Base-by-base conservation (phyloP, 1,140 invertebrate genomes). In the Psilanteris sp. region DNA sequence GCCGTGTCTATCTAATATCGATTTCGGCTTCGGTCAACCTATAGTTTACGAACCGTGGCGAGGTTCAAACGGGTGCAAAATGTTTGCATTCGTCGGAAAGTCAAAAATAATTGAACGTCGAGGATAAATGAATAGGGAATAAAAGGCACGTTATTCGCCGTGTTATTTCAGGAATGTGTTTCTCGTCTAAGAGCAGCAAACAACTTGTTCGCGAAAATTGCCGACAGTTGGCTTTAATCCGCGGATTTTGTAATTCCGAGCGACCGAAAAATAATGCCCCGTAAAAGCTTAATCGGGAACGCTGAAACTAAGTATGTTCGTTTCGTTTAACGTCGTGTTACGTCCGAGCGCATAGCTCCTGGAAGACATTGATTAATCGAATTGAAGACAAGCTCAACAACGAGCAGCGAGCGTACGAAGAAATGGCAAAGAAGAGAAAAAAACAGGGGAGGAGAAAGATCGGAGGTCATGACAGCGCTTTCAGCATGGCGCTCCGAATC, bases 401-500 rank as follows among this genome's bases (percentile, higher is more conserved):
- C 72, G 57, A 70, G 66, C 20, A 18, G 43, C 39, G 59, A 48
- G 43, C 11, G 11, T 10, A 10, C 34, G 50, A 22, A 22, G 62
- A 52, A 62, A 62, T 7, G 34, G 54, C 27, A 46, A 37, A 32
- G 41, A 16, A 39, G 26, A 16, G 10, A 13, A 41, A 34, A 10
- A 50, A 27, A 15, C 6, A 3, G 7, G 4, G 8, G 13, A 22
- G 18, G 44, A 14, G 37, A 54, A 59, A 55, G 67, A 72, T 72
- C 67, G 67, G 54, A 57, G 68, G 57, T 72, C 68, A 48, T 72
- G 68, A 64, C 68, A 64, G 50, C 34, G 57, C 68, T 72, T 72
- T 72, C 57, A 72, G 41, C 55, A 44, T 61, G 46, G 57, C 68
- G 57, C 50, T 72, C 43, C 68, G 48, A 72, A 64, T 72, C 68